Base-by-base conservation (phyloP, 2,888 invertebrate species). In the Erannis defoliaria region DNA sequence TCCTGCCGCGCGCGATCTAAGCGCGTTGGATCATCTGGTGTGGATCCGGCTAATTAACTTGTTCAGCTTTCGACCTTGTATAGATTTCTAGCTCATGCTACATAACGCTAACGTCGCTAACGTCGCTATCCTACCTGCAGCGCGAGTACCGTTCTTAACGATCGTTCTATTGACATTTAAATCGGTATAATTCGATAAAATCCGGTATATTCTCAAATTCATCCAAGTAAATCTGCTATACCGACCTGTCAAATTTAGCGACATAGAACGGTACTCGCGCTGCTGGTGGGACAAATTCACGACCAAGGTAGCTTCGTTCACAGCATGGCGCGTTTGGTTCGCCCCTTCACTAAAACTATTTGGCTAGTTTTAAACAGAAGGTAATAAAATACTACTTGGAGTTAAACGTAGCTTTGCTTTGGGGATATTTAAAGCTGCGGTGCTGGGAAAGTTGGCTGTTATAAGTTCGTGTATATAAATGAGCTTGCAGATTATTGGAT, bases 311-410 rank as follows among this genome's bases (percentile, higher is more conserved):
- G 29, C 18, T 48, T 18, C 18, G 31, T 48, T 18, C 31, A 10
- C 46, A 2, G 42, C 31, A 35, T 21, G 26, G 35, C 35, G 40
- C 18, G 26, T n/a, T 42, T 23, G 45, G 45, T 21, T 49, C 48
- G 5, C 48, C 48, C 35, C 21, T 40, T 12, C 37, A 2, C 19
- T 26, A 21, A 21, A 59, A 59, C 59, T 59, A 54, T 59, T 51
- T 53, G 45, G 38, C 53, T 59, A 48, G 53, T 59, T 54, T 54
- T 48, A 59, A 59, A 54, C 58, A 49, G 29, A 42, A 14, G 45
- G 46, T 48, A 54, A 42, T 59, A 59, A 59, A 59, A 59, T 53
- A 40, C 53, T 53, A 53, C 29, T 46, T 35, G 33, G 37, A 45
- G 45, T 14, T 57, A 31, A 51, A 46, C 38, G 37, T 40, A 26